Percentiles rank a stretch among this genome's conserved stretches.
Conservation (phyloP, 2,113 vertebrate species). For the Acrocephalus kingi region DNA sequence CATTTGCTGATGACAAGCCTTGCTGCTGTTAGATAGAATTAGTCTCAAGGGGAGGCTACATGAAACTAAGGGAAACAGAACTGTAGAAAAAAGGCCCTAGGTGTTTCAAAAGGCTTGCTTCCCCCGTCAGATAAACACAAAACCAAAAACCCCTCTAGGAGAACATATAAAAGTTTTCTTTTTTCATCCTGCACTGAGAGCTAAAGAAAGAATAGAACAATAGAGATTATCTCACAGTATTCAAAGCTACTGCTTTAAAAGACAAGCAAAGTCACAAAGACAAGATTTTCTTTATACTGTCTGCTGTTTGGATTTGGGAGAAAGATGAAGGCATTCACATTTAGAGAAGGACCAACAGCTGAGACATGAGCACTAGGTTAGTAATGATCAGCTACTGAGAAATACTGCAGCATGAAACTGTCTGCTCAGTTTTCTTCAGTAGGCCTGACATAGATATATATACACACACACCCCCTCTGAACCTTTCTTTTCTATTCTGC, state of each 20-base stretch:
- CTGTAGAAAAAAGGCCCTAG: not conserved
- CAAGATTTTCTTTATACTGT: constrained; percentile 3
- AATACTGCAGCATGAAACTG: not conserved
- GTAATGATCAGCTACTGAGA: not conserved
- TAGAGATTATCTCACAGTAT: not conserved
- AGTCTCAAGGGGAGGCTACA: constrained; percentile 22
- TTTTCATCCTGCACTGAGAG: not conserved
- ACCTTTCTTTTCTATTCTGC: not conserved
- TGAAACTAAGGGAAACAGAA: not conserved
- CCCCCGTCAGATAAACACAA: not conserved
- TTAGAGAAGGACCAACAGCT: constrained; percentile 32
- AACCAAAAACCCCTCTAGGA: not conserved
- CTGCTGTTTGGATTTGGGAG: not conserved
- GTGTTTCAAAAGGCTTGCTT: constrained; percentile 39
- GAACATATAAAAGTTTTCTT: not conserved
- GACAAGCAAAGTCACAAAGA: not conserved
- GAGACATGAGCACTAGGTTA: not conserved
- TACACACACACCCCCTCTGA: accelerated
- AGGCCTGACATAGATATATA: not conserved
- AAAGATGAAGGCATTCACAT: constrained; percentile 21
- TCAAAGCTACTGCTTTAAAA: constrained; percentile 20
- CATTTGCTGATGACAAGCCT: constrained; percentile 20
- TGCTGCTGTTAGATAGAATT: constrained; percentile 11
- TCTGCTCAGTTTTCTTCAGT: not conserved
- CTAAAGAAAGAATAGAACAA: constrained; percentile 23